Evolutionary conservation across 2,113 vertebrate genomes (phyloP).

Genomic region (Python bivittatus): DNA sequence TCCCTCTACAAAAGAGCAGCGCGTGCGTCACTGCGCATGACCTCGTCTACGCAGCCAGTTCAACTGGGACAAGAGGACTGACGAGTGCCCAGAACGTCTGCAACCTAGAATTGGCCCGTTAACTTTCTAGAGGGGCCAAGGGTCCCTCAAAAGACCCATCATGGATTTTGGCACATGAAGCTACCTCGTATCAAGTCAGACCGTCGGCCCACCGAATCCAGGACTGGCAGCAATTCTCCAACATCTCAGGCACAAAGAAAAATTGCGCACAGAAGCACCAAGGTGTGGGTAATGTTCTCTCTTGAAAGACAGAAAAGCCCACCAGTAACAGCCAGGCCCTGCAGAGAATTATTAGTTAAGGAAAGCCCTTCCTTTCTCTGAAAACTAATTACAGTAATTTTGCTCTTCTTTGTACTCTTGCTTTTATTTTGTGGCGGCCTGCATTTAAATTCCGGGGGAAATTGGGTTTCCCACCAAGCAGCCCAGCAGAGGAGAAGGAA

Average conservation of each 20-base stretch:
- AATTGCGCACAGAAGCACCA: too few species aligned
- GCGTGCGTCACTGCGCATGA: background rate
- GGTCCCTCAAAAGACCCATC: background rate
- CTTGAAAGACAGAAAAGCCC: background rate
- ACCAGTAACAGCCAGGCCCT: background rate
- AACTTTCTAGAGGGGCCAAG: background rate
- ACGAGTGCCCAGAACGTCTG: background rate
- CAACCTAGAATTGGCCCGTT: background rate
- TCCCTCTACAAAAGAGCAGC: background rate
- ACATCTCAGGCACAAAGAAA: background rate
- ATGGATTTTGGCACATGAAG: background rate
- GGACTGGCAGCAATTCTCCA: too few species aligned
- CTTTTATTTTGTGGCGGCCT: background rate
- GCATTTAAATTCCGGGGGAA: background rate
- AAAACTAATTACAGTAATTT: too few species aligned
- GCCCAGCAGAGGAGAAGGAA: background rate
- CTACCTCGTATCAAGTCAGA: background rate
- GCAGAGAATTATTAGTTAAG: background rate
- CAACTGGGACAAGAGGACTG: background rate
- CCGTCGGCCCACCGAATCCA: background rate
- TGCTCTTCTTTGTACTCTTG: background rate
- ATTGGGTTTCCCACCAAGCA: background rate
- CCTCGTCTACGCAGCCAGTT: background rate
- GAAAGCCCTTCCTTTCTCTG: background rate
- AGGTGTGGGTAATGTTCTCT: too few species aligned